Evolutionary conservation across 2,888 invertebrate genomes (phyloP).

Genomic region (Platypus cylindrus): DNA sequence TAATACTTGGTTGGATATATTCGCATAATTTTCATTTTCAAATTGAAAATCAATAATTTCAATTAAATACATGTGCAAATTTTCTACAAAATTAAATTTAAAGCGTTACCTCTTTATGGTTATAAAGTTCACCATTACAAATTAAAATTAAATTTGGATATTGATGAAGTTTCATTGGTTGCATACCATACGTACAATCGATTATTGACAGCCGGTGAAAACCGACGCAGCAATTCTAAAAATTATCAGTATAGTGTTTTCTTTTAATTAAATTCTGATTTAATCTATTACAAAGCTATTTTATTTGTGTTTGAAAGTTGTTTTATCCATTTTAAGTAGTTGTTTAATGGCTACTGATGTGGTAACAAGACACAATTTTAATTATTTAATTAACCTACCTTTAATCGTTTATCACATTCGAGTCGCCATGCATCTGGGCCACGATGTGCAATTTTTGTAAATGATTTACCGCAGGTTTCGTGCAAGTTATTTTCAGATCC

Average conservation of each 20-base stretch:
- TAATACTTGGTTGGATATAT: not conserved
- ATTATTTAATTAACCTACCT: slow-evolving; percentile 30
- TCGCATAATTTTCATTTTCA: not conserved
- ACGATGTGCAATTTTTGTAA: slow-evolving; percentile 51
- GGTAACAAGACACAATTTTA: too few species aligned
- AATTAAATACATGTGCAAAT: too few species aligned
- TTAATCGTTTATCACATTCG: slow-evolving; percentile 52
- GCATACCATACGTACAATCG: slow-evolving; percentile 61
- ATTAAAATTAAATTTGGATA: slow-evolving; percentile 53
- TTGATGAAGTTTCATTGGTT: slow-evolving; percentile 57
- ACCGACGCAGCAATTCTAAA: slow-evolving; percentile 49
- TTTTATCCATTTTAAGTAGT: too few species aligned
- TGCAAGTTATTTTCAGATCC: slow-evolving; percentile 45
- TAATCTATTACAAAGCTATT: too few species aligned
- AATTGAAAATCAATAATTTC: not conserved
- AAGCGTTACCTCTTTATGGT: slow-evolving; percentile 45
- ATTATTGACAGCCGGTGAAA: slow-evolving; percentile 61
- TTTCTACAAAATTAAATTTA: too few species aligned
- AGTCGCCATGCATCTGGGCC: slow-evolving; percentile 67
- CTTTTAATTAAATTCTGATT: too few species aligned
- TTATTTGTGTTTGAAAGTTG: too few species aligned
- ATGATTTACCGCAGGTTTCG: slow-evolving; percentile 46
- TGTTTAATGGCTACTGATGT: too few species aligned
- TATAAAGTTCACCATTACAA: slow-evolving; percentile 83
- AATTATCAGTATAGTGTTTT: too few species aligned